Percentiles rank a stretch among this genome's conserved stretches.
These are phyloP conservation scores for Pandemis heparana DNA, from an alignment of 2,888 invertebrate species.

Conservation along the genomic window DNA sequence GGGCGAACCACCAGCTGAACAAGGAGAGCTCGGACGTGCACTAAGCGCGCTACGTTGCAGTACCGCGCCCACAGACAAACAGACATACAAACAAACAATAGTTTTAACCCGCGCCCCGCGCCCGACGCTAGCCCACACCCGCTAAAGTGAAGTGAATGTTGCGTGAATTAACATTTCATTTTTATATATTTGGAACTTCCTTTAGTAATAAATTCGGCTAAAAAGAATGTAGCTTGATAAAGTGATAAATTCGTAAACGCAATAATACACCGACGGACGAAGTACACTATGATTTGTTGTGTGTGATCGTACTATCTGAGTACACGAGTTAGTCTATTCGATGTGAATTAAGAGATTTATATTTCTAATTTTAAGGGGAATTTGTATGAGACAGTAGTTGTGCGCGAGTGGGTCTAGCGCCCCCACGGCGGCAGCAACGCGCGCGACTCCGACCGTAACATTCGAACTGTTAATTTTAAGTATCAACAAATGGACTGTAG, in stretches of 20 bases:
- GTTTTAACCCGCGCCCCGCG: constrained; percentile 63
- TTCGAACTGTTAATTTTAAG: constrained; percentile 81
- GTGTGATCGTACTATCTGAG: constrained; percentile 50
- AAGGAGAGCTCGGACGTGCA: constrained; percentile 95
- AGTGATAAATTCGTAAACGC: constrained; percentile 43
- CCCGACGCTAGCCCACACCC: constrained; percentile 31
- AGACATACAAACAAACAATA: constrained; percentile 70
- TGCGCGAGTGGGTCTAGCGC: not conserved
- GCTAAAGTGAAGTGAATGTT: constrained; percentile 42
- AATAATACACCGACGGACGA: constrained; percentile 41
- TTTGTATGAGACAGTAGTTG: constrained; percentile 40
- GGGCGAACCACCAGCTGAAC: constrained; percentile 91
- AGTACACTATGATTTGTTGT: constrained; percentile 46
- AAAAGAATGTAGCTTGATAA: constrained; percentile 43
- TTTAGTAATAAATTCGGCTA: constrained; percentile 42
- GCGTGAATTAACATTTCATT: constrained; percentile 42
- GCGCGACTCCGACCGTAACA: constrained; percentile 55
- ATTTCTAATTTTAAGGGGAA: constrained; percentile 44
- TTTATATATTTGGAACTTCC: constrained; percentile 44
- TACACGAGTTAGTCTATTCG: constrained; percentile 42
- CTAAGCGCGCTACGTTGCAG: constrained; percentile 82
- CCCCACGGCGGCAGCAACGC: constrained; percentile 4
- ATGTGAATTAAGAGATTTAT: constrained; percentile 44
- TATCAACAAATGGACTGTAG: constrained; percentile 79
- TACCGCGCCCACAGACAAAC: constrained; percentile 61